Percentiles rank a stretch among this genome's conserved stretches.
These are phyloP conservation scores for Morone chrysops DNA, from an alignment of 2,113 vertebrate species.

Conservation along the genomic window DNA sequence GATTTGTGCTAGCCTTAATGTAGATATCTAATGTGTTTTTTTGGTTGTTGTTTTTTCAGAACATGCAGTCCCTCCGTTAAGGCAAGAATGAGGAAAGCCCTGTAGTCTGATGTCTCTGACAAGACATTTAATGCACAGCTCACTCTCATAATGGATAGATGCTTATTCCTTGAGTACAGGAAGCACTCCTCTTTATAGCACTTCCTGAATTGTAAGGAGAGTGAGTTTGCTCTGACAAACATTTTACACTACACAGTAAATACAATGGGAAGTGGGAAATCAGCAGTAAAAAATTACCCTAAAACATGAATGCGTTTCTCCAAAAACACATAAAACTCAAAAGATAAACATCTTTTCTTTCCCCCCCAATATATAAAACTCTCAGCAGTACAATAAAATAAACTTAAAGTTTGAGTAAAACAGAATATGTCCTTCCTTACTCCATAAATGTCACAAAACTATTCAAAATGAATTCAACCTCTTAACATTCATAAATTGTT, in stretches of 20 bases:
- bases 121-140: constrained; percentile 25
- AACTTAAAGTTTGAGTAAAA: background rate
- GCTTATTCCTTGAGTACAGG: constrained; percentile 52
- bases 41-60: background rate
- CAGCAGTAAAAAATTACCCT: no score
- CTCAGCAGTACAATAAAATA: background rate
- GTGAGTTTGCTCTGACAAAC: constrained; percentile 7
- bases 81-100: constrained; percentile 13
- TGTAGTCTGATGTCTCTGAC: constrained; percentile 10
- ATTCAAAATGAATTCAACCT: background rate
- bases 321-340: no score
- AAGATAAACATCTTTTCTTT: background rate
- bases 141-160: constrained; percentile 47
- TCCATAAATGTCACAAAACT: background rate
- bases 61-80: constrained; percentile 9
- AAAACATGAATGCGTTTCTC: background rate
- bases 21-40: background rate
- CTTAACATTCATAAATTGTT: background rate
- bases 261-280: background rate
- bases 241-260: background rate
- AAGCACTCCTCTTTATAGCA: constrained; percentile 51
- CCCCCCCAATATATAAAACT: background rate
- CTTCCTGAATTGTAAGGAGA: constrained; percentile 45
- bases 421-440: no score
- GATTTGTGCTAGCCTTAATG: constrained; percentile 11